Evolutionary conservation across 2,113 vertebrate species (phyloP).

Genomic region (Poecilia latipinna): DNA sequence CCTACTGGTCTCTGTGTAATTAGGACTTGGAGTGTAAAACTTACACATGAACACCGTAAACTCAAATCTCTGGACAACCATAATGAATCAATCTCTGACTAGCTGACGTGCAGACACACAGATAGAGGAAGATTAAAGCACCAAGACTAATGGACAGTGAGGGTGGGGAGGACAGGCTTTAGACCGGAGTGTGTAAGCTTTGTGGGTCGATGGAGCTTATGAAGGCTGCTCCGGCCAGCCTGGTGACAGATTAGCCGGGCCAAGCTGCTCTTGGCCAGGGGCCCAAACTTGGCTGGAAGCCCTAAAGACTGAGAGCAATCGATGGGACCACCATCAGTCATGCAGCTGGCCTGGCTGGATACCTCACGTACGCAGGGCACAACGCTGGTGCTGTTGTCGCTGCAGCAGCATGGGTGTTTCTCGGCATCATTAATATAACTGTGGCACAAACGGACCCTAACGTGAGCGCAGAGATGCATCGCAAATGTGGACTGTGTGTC

Average conservation of each 20-base stretch:
- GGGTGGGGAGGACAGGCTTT: constrained; percentile 70
- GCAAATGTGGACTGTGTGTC: constrained; percentile 1
- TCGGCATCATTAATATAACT: constrained; percentile 55
- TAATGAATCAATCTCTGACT: constrained; percentile 72
- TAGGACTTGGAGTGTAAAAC: constrained; percentile 36
- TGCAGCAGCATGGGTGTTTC: constrained; percentile 46
- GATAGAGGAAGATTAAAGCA: constrained; percentile 76
- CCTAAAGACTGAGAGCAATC: constrained; percentile 70
- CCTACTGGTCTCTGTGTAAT: constrained; percentile 35
- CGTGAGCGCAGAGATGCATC: constrained; percentile 22
- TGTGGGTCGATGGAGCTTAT: constrained; percentile 74
- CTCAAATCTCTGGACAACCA: constrained; percentile 54
- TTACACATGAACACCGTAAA: constrained; percentile 50
- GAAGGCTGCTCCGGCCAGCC: constrained; percentile 68
- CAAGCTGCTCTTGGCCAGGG: constrained; percentile 71
- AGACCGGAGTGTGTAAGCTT: constrained; percentile 66
- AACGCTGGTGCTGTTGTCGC: constrained; percentile 53
- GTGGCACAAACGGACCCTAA: constrained; percentile 34
- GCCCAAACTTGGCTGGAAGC: constrained; percentile 73
- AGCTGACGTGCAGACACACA: constrained; percentile 66
- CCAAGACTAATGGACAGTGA: constrained; percentile 74
- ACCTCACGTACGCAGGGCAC: constrained; percentile 51
- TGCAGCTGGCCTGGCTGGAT: constrained; percentile 66
- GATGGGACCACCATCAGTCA: constrained; percentile 78
- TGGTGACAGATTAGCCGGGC: constrained; percentile 75